Base-by-base conservation (phyloP, 2,888 invertebrate genomes). In the Orthosia cruda region DNA sequence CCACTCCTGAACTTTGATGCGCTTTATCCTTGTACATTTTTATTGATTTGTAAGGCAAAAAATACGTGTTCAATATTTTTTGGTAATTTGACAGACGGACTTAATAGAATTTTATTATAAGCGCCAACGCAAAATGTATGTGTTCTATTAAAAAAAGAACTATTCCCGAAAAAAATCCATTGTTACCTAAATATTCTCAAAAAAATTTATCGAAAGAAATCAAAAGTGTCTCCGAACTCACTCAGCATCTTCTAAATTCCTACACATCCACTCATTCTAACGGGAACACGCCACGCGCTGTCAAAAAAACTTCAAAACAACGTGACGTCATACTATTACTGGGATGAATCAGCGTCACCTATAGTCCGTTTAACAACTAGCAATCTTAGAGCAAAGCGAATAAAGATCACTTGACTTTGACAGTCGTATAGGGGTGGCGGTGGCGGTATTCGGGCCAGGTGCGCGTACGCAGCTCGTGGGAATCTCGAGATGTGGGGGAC, bases 271-370 rank as follows among this genome's bases (percentile, higher is more conserved):
- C 47, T 26, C 47, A 49, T 50, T 16, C 58, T 54, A 68, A 84
- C 74, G 80, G 77, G 65, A 45, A 45, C 1, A 15, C 55, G 77
- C 65, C 86, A 86, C 86, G 79, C 75, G 88, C 57, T 68, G 32
- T 52, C 26, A 68, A 77, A 81, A 86, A 86, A 76, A 73, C 54
- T 4, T 32, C 57, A 64, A 20, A 81, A 70, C 66, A 70, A 18
- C 12, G 13, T 80, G 75, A 80, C 85, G 87, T 80, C 80, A 63
- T 20, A 65, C 70, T 73, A 62, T 74, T 59, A 23, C 20, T 55
- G 26, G 23, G 57, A 67, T 86, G 84, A 88, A 87, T 88, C 86
- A 86, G 69, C 64, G 68, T 78, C 82, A 84, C 79, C 76, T 83
- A 75, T 20, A 15, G 15, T 9, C n/a, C 18, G 32, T 45, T 45